Percentiles rank a stretch among this genome's conserved stretches.
phyloP scores from a whole-genome alignment of 2,888 invertebrate species.

The Chloroclysta siterata region DNA sequence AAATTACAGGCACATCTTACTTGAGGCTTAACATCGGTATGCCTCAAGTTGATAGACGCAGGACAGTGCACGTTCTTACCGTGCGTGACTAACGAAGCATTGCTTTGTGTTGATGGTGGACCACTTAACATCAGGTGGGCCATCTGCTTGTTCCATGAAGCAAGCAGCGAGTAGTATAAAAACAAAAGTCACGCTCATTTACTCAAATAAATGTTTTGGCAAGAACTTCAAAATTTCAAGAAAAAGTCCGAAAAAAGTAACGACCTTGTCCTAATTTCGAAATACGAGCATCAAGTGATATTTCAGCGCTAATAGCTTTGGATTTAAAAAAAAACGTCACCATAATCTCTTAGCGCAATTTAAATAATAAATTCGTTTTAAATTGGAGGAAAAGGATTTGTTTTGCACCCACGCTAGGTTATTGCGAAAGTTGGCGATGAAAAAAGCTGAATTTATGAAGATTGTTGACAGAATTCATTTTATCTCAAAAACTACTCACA shows the following conservation, averaged over 20 bases:
- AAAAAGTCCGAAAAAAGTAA: slow-evolving; percentile 18
- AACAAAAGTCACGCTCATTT: neutral
- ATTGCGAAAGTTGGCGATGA: slow-evolving; percentile 16
- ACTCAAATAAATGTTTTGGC: slow-evolving; percentile 3
- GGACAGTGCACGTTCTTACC: too few species aligned
- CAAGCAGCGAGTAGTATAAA: too few species aligned
- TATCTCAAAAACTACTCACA: neutral
- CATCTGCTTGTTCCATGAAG: too few species aligned
- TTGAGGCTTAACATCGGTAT: too few species aligned
- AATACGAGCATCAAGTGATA: slow-evolving; percentile 18
- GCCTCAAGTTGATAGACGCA: too few species aligned
- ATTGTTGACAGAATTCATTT: slow-evolving; percentile 15
- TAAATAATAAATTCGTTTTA: slow-evolving; percentile 33
- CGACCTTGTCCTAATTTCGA: slow-evolving; percentile 26
- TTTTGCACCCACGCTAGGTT: slow-evolving; percentile 19
- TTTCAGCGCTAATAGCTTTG: slow-evolving; percentile 27
- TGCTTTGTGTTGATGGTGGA: too few species aligned
- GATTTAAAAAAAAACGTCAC: slow-evolving; percentile 28
- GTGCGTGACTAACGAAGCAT: too few species aligned
- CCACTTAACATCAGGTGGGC: too few species aligned
- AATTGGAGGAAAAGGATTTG: slow-evolving; percentile 22
- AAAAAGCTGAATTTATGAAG: slow-evolving; percentile 24
- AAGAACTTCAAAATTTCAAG: slow-evolving; percentile 9
- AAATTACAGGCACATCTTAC: too few species aligned
- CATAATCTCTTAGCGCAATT: slow-evolving; percentile 35